Conservation (phyloP, 2,888 invertebrate species). For the Gymnocheta viridis region DNA sequence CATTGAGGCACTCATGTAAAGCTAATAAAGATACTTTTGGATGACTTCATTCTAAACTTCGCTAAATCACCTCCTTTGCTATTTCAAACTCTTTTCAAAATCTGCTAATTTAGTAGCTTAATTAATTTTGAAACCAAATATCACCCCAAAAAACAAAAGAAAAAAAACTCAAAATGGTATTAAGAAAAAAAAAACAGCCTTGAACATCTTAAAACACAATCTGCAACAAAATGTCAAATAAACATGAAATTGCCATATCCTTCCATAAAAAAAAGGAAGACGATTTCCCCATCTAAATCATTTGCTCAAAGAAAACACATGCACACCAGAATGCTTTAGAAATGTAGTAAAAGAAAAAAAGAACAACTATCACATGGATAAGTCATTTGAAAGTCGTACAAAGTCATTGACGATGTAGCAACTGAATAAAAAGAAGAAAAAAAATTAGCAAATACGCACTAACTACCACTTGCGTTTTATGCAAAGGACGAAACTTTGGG, state of each 20-base stretch:
- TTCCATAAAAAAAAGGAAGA: neutral
- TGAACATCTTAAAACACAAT: slow-evolving; percentile 1
- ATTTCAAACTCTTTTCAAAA: too few species aligned
- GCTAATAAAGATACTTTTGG: too few species aligned
- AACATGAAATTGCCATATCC: slow-evolving; percentile 21
- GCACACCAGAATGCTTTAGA: slow-evolving; percentile 5
- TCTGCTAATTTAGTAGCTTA: too few species aligned
- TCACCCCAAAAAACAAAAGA: neutral
- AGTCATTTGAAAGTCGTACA: slow-evolving; percentile 75
- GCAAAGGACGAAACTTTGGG: neutral
- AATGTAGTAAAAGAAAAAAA: slow-evolving; percentile 19
- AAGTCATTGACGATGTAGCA: slow-evolving; percentile 71
- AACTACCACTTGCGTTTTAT: slow-evolving; percentile 10
- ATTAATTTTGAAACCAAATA: too few species aligned
- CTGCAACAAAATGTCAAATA: slow-evolving; percentile 17
- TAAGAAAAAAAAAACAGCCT: slow-evolving; percentile 14
- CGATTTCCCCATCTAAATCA: slow-evolving; percentile 26
- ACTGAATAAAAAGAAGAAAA: slow-evolving; percentile 9
- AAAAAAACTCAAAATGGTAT: neutral
- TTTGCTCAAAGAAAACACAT: neutral
- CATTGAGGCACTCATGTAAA: too few species aligned
- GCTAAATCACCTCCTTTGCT: too few species aligned
- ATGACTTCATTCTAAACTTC: too few species aligned
- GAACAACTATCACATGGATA: slow-evolving; percentile 59
- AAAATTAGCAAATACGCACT: slow-evolving; percentile 37